Evolutionary conservation across 2,113 vertebrate species (phyloP).

Genomic region (Isichthys henryi): DNA sequence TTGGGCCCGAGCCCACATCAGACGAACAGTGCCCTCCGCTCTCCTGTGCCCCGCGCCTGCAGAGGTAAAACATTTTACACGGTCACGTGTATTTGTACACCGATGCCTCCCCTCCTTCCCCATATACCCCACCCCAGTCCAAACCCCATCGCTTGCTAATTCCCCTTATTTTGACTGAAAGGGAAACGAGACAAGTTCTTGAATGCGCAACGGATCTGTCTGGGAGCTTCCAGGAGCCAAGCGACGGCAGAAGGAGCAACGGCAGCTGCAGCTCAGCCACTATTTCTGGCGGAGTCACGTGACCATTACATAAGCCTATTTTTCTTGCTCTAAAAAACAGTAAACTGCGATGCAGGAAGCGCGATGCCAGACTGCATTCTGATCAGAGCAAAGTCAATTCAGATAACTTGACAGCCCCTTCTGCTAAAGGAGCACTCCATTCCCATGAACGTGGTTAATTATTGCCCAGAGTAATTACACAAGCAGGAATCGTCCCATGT

Average conservation of each 20-base stretch:
- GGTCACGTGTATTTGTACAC: not conserved
- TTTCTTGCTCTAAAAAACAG: constrained; percentile 77
- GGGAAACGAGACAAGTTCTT: constrained; percentile 36
- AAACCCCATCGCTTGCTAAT: not conserved
- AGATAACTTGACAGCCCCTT: constrained; percentile 41
- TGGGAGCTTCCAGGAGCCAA: constrained; percentile 62
- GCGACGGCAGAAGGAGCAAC: constrained; percentile 65
- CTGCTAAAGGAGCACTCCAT: constrained; percentile 42
- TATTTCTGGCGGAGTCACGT: constrained; percentile 75
- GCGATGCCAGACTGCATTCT: constrained; percentile 39
- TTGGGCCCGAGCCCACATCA: not conserved
- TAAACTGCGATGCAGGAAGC: constrained; percentile 70
- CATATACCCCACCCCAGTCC: not conserved
- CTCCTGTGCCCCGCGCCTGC: not conserved
- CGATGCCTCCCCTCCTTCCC: not conserved
- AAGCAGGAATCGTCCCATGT: constrained; percentile 31
- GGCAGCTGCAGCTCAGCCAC: constrained; percentile 71
- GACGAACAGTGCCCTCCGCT: not conserved
- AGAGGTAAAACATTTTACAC: not conserved
- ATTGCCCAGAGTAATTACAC: constrained; percentile 45
- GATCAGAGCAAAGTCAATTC: constrained; percentile 45
- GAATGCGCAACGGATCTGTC: constrained; percentile 56
- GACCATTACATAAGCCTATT: constrained; percentile 77
- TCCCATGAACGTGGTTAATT: constrained; percentile 50
- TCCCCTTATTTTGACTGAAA: not conserved